Percentiles rank a stretch among this genome's conserved stretches.
Evolutionary conservation across 2,888 invertebrate species (phyloP).

Genomic region (Argynnis bischoffii): DNA sequence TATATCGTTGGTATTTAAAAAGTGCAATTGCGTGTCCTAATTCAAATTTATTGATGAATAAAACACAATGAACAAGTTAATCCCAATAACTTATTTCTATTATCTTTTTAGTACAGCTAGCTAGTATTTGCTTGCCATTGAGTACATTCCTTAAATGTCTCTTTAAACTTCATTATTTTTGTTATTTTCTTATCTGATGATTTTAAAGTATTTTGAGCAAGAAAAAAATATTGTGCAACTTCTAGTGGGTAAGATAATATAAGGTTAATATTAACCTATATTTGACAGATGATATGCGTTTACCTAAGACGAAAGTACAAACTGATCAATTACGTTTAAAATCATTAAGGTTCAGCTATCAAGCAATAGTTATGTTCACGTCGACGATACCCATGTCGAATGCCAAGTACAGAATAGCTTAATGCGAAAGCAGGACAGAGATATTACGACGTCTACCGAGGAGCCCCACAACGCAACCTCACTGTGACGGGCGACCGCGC

Average conservation of each 20-base stretch:
- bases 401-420: slow-evolving; percentile 74
- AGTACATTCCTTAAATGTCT: neutral
- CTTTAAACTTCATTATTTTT: neutral
- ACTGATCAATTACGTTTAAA: slow-evolving; percentile 48
- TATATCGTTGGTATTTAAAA: neutral
- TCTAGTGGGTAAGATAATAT: too few relatives aligned
- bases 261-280: too few relatives aligned
- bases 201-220: neutral
- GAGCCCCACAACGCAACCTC: slow-evolving; percentile 82
- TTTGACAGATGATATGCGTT: neutral
- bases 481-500: slow-evolving; percentile 76
- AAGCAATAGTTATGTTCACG: slow-evolving; percentile 66
- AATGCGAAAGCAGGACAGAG: slow-evolving; percentile 76
- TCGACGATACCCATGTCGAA: slow-evolving; percentile 62
- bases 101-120: too few relatives aligned
- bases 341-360: slow-evolving; percentile 61
- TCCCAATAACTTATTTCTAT: neutral
- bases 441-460: slow-evolving; percentile 79
- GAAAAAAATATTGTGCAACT: neutral
- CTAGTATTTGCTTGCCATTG: slow-evolving; percentile 1
- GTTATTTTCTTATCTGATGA: neutral
- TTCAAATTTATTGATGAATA: slow-evolving; percentile 6
- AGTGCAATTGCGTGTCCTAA: neutral
- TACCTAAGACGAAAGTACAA: slow-evolving; percentile 5
- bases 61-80: slow-evolving; percentile 9